Evolutionary conservation across 2,797 vertebrate genomes (phyloP).

Genomic region (Cercopithecus hamlyni): DNA sequence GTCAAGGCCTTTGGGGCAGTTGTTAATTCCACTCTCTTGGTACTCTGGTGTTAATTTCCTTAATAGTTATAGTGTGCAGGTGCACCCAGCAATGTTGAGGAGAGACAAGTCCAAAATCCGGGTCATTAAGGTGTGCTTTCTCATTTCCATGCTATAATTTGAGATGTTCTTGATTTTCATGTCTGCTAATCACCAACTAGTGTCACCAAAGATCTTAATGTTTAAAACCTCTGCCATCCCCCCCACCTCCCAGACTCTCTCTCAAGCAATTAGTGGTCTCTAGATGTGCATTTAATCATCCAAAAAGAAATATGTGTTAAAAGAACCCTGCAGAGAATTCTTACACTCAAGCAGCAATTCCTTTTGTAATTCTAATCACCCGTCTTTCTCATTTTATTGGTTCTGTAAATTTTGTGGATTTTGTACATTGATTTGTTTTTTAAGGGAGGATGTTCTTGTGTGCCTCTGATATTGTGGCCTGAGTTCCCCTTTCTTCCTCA

Average conservation of each 20-base stretch:
- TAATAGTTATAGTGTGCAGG: not conserved
- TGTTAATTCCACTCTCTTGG: not conserved
- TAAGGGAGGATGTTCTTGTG: not conserved
- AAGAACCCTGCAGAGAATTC: not conserved
- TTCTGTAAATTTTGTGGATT: not conserved
- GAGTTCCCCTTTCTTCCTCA: not conserved
- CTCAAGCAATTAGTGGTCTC: not conserved
- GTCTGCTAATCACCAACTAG: constrained; percentile 6
- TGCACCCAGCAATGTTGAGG: not conserved
- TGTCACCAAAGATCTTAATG: constrained; percentile 41
- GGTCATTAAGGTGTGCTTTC: not conserved
- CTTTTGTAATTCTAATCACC: not conserved
- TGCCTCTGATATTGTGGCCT: not conserved
- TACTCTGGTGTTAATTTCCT: not conserved
- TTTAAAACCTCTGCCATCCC: not conserved
- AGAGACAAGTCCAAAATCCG: not conserved
- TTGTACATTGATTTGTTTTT: not conserved
- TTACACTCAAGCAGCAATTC: not conserved
- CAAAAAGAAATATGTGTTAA: not conserved
- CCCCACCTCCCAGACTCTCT: not conserved
- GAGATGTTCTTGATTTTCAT: constrained; percentile 36
- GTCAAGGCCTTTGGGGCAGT: not conserved
- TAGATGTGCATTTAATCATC: not conserved
- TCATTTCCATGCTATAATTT: not conserved
- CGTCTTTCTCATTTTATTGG: not conserved